Conservation (phyloP, 2,888 invertebrate genomes). For the Scotopteryx bipunctaria region DNA sequence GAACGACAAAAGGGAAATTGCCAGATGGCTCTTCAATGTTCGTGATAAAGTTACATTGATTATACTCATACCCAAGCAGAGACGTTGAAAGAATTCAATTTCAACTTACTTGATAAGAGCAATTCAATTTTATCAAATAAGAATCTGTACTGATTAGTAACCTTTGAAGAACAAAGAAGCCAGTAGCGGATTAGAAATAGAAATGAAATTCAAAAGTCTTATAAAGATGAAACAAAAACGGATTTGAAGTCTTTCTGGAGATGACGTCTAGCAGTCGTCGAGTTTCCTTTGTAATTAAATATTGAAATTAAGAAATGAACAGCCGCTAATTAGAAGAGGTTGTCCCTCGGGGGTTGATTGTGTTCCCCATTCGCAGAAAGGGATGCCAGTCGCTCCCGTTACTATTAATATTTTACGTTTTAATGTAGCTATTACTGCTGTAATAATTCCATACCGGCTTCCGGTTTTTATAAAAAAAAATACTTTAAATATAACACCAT, state of each 20-base stretch:
- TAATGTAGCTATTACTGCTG: slow-evolving; percentile 55
- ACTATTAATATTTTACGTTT: slow-evolving; percentile 77
- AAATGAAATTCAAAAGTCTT: slow-evolving; percentile 69
- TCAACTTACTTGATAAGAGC: slow-evolving; percentile 34
- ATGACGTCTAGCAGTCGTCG: slow-evolving; percentile 82
- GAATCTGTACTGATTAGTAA: slow-evolving; percentile 41
- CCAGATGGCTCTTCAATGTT: slow-evolving; percentile 61
- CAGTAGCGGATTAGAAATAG: slow-evolving; percentile 71
- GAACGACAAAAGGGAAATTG: slow-evolving; percentile 67
- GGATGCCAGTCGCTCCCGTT: slow-evolving; percentile 68
- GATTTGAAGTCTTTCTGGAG: slow-evolving; percentile 74
- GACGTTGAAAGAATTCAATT: slow-evolving; percentile 24
- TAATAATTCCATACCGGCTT: too few relatives aligned
- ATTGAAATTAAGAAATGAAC: slow-evolving; percentile 85
- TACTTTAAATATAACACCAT: not conserved
- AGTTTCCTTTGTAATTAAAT: slow-evolving; percentile 85
- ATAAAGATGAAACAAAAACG: slow-evolving; percentile 78
- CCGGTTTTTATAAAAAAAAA: too few relatives aligned
- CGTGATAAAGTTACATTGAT: slow-evolving; percentile 68
- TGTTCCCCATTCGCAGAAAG: slow-evolving; percentile 74
- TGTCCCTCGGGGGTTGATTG: slow-evolving; percentile 82
- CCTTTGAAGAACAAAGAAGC: slow-evolving; percentile 74
- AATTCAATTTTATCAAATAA: slow-evolving; percentile 24
- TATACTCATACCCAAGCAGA: slow-evolving; percentile 37
- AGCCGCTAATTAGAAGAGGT: slow-evolving; percentile 83